Conservation (phyloP, 2,797 vertebrate species). For the Eospalax fontanierii region DNA sequence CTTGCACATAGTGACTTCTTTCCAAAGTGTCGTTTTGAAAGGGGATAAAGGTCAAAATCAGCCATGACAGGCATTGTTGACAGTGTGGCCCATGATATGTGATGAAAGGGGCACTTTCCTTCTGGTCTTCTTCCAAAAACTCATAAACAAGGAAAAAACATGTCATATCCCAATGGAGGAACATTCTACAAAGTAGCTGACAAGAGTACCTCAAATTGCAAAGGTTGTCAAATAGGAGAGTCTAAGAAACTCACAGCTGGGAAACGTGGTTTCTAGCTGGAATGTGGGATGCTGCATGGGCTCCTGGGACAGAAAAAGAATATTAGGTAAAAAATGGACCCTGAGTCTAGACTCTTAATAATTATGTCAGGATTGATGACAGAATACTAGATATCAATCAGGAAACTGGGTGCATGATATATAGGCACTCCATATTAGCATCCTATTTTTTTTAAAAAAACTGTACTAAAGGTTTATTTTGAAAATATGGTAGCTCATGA, state of each 20-base stretch:
- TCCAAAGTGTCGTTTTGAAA: neutral
- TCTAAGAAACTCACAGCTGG: neutral
- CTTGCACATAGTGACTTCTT: too few species aligned
- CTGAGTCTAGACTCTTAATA: neutral
- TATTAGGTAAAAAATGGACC: neutral
- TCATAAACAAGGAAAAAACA: neutral
- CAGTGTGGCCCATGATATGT: neutral
- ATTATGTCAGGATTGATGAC: neutral
- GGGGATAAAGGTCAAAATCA: neutral
- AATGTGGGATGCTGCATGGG: neutral
- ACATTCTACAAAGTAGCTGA: neutral
- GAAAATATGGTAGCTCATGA: neutral
- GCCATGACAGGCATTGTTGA: neutral
- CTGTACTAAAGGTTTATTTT: neutral
- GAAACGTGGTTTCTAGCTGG: neutral
- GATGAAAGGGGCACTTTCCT: neutral
- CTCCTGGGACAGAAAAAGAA: neutral
- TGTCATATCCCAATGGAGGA: neutral
- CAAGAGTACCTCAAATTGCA: neutral
- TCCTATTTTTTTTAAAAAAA: neutral
- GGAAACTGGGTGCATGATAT: neutral
- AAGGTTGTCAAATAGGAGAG: constrained; percentile 2
- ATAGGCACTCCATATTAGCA: neutral
- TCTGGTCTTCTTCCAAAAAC: neutral
- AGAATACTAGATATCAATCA: neutral